Evolutionary conservation across 2,888 invertebrate genomes (phyloP), one percentile per base, ranked within the genome.

Genomic region (Cataglyphis rosenhaueri): DNA sequence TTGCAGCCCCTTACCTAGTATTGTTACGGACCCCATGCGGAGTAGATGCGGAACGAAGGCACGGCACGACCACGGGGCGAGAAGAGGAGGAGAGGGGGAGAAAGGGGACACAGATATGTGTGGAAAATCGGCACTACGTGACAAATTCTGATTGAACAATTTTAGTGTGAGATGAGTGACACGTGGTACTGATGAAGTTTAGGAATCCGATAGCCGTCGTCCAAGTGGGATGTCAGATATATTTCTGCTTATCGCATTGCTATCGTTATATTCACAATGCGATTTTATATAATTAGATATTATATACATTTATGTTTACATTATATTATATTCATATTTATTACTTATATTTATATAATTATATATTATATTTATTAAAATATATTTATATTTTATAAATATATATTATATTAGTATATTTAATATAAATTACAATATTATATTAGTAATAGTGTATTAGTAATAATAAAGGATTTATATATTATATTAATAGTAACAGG

Each of bases 101-200:
- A 32, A n/a, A n/a, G 70, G 71, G 61, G 65, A 62, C 15, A 73
- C 68, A 55, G 55, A 70, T 82, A 83, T 82, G 89, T 85, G 87
- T 84, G 84, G 87, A 89, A 88, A 87, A 88, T 89, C 88, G 86
- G 15, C 78, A 83, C 92, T 93, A 93, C 93, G 93, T 93, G 93
- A 93, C 93, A 92, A 93, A 93, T 93, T 91, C 91, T 93, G 92
- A 93, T 93, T 93, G 93, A 92, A 93, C 93, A 91, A 93, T 92
- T 92, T 91, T 88, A 75, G 87, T 83, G 84, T 71, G 84, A 87
- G 86, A 59, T 41, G 57, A 32, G 59, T 52, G 52, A 44, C 78
- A 76, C 62, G 81, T 76, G 78, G 55, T 59, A 15, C 81, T 81
- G 32, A 81, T 76, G 79, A 64, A 73, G 79, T 55, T 76, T 76